These are phyloP conservation scores for Nephrotoma flavescens DNA, from an alignment of 2,888 invertebrate species.

Conservation along the genomic window DNA sequence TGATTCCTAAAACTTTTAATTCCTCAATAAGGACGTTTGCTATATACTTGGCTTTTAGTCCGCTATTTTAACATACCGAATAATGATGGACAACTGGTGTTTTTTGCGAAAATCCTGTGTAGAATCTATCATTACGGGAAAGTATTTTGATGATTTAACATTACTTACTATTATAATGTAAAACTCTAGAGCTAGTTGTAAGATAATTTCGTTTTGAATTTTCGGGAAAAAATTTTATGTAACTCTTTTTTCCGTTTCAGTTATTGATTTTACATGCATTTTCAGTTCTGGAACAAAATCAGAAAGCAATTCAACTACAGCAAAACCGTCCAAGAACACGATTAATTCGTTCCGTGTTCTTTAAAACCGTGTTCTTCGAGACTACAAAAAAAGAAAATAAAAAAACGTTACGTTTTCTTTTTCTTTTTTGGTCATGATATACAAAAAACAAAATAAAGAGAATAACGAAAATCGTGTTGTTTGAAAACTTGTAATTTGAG, in stretches of 20 bases:
- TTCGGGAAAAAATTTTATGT: conserved; percentile 2
- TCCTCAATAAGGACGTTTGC: conserved; percentile 1
- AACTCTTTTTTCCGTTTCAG: conserved; percentile 2
- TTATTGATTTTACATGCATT: not conserved
- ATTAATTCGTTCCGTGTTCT: too few species aligned
- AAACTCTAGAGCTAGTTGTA: conserved; percentile 4
- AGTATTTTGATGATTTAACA: not conserved
- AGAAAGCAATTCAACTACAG: conserved; percentile 5
- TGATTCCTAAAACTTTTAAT: conserved; percentile 4
- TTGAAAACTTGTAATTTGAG: too few species aligned
- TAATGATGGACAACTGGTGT: conserved; percentile 1
- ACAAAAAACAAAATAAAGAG: too few species aligned
- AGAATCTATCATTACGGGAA: not conserved
- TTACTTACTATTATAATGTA: conserved; percentile 2
- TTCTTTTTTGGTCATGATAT: too few species aligned
- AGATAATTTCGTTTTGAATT: conserved; percentile 4
- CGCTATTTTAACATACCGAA: not conserved
- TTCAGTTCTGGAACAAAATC: not conserved
- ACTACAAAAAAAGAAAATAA: too few species aligned
- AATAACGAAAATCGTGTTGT: too few species aligned
- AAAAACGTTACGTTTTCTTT: too few species aligned
- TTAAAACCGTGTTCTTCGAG: too few species aligned
- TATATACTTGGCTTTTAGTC: not conserved
- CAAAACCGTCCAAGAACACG: too few species aligned
- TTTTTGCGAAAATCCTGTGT: not conserved